Conservation (phyloP, 2,888 invertebrate species). For the Incurvaria masculella region DNA sequence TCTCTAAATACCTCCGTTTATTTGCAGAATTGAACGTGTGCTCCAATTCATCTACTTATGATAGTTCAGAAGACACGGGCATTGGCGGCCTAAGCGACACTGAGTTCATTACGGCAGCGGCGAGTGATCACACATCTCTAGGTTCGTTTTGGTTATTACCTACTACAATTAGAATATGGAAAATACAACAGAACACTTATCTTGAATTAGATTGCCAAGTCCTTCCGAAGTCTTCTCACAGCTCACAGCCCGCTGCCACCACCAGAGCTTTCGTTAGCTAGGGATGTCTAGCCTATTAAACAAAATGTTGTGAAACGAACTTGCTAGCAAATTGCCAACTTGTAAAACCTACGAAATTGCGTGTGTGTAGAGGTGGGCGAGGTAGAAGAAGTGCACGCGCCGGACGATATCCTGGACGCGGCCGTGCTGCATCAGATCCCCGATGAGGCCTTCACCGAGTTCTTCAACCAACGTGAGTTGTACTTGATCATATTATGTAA, state of each 20-base stretch:
- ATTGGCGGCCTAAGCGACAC: constrained; percentile 59
- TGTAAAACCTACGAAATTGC: too few species aligned
- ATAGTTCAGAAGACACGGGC: constrained; percentile 60
- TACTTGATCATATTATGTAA: not conserved
- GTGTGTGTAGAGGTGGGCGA: constrained; percentile 44
- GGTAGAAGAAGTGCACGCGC: constrained; percentile 58
- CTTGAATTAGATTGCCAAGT: too few species aligned
- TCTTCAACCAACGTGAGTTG: constrained; percentile 58
- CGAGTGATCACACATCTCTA: constrained; percentile 7
- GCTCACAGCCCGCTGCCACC: too few species aligned
- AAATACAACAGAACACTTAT: too few species aligned
- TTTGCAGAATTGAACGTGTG: constrained; percentile 54
- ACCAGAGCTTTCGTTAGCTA: too few species aligned
- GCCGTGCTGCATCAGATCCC: constrained; percentile 48
- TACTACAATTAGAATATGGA: too few species aligned
- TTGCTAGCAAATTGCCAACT: too few species aligned
- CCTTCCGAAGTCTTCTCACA: too few species aligned
- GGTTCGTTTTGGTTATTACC: not conserved
- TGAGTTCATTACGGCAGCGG: constrained; percentile 49
- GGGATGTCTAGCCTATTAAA: too few species aligned
- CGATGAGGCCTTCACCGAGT: constrained; percentile 54
- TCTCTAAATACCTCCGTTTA: too few species aligned
- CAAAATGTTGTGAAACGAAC: too few species aligned
- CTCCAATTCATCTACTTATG: constrained; percentile 61
- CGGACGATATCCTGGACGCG: constrained; percentile 58